Evolutionary conservation across 2,113 vertebrate species (phyloP), one percentile per base, ranked within the genome.

Genomic region (Sylvia atricapilla): DNA sequence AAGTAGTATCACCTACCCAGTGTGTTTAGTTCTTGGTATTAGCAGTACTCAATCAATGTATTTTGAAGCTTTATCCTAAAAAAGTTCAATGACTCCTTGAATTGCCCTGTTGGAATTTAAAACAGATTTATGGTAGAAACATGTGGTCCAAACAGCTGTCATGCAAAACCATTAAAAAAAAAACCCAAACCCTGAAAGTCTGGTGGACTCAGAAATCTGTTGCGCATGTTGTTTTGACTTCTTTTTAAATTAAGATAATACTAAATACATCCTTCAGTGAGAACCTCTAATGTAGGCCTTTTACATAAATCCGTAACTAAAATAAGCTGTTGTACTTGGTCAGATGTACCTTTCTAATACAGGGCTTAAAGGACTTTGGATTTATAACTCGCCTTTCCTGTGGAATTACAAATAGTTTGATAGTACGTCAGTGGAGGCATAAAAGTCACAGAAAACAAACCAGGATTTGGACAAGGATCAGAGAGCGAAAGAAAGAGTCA

Each of bases 111-210:
- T 58, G 69, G 80, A 95, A 96, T 96, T 52, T 87, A 67, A 88
- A 94, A 80, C 75, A 94, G 84, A 94, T 94, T 84, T 93, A 50
- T 89, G 72, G 67, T n/a, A 95, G 87, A 80, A 91, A 39, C 78
- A 91, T 69, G 77, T 91, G 58, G 50, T 58, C 67, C 17, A 55
- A 91, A 85, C 70, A 97, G 59, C 84, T 96, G 87, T 85, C 84
- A 69, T 0, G 3, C 70, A 80, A 91, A 94, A 69, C 53, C n/a
- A 4, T 82, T 2, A 2, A 11, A 28, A 63, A 56, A 13, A 20
- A 62, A n/a, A 59, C 80, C 37, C 37, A 47, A 27, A 0, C 3
- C 10, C 49, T 55, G 33, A 20, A 85, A 90, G 82, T 74, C n/a
- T 87, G 33, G 15, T 83, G 60, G 76, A 80, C 72, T 93, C 60